A percentile compares a stretch with the other conserved stretches of the same genome.
phyloP scores from a whole-genome alignment of 2,113 vertebrate species.

The Anoura caudifer region DNA sequence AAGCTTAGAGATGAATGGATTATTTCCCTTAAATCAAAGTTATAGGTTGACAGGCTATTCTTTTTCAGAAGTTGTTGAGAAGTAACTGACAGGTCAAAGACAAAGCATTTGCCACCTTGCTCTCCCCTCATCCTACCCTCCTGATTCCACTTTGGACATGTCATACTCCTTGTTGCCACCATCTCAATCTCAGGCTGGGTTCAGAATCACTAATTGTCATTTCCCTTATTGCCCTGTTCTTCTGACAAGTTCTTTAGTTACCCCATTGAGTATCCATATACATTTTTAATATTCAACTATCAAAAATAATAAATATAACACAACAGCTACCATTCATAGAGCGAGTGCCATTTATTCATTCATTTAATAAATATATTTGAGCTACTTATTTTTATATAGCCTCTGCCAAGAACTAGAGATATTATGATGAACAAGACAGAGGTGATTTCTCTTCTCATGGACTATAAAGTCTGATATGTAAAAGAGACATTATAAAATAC shows the following conservation, averaged over 20 bases:
- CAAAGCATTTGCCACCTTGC: not conserved
- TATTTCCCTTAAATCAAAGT: slow-evolving; percentile 14
- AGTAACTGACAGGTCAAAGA: not conserved
- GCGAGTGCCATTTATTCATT: not conserved
- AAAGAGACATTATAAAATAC: slow-evolving; percentile 11
- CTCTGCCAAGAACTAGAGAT: not conserved
- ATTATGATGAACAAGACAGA: not conserved
- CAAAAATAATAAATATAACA: not conserved
- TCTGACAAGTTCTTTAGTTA: not conserved
- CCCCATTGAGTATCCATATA: not conserved
- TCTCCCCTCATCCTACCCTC: not conserved
- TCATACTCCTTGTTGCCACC: not conserved
- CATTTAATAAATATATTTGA: not conserved
- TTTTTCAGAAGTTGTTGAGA: not conserved
- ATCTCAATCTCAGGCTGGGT: not conserved
- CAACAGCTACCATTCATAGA: not conserved
- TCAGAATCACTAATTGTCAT: not conserved
- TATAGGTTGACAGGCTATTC: not conserved
- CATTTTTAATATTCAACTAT: not conserved
- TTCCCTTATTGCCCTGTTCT: not conserved
- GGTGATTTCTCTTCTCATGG: not conserved
- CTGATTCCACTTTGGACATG: not conserved
- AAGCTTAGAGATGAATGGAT: not conserved
- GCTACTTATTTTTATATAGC: not conserved
- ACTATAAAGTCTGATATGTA: not conserved